phyloP scores from a whole-genome alignment of 1,140 invertebrate species.

The Brachionus sp. region DNA sequence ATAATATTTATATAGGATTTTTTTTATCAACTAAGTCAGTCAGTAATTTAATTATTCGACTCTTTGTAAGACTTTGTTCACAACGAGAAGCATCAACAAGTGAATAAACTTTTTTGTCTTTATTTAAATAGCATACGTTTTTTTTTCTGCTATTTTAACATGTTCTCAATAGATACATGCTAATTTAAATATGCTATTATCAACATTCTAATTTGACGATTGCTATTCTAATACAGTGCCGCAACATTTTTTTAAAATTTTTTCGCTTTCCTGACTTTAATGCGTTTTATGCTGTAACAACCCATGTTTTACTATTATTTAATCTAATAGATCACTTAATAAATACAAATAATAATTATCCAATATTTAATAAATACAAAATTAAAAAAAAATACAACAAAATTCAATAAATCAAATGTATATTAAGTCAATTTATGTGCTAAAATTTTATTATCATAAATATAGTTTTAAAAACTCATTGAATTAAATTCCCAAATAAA shows the following conservation, averaged over 20 bases:
- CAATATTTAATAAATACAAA: background rate
- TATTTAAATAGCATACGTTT: background rate
- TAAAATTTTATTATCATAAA: conserved; percentile 7
- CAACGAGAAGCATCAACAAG: background rate
- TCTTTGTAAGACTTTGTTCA: background rate
- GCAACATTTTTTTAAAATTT: no score
- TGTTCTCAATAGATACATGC: background rate
- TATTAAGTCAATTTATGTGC: no score
- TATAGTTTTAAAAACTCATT: conserved; percentile 16
- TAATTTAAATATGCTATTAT: background rate
- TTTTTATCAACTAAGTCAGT: no score
- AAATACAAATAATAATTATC: no score
- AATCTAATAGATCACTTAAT: no score
- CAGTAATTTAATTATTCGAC: background rate
- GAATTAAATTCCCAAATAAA: background rate
- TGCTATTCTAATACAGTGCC: background rate
- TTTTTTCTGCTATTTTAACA: background rate
- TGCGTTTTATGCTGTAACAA: no score
- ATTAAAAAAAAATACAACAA: background rate
- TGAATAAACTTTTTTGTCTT: background rate
- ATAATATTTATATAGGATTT: no score
- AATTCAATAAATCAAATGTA: no score
- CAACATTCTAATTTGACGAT: background rate
- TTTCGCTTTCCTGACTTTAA: no score
- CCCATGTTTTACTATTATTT: no score